Conservation (phyloP, 2,888 invertebrate genomes). For the Xanthia icteritia region DNA sequence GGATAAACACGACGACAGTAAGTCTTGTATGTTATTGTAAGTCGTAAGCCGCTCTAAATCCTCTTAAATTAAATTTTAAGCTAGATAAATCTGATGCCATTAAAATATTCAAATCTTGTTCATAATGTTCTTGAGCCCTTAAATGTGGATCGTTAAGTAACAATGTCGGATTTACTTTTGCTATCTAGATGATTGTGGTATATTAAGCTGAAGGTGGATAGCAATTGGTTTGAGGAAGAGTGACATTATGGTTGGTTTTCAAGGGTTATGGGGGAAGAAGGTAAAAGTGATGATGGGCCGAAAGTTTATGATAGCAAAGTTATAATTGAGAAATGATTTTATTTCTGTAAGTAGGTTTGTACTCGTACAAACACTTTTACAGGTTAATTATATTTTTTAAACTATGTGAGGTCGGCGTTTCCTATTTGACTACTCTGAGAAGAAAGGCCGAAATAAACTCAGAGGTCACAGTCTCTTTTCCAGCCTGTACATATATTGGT, state of each 20-base stretch:
- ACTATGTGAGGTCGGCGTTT: too few species aligned
- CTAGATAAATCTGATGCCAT: conserved; percentile 69
- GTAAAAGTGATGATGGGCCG: background rate
- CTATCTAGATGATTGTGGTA: conserved; percentile 71
- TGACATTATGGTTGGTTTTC: background rate
- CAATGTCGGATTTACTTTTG: conserved; percentile 63
- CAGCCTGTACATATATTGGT: too few species aligned
- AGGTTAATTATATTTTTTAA: too few species aligned
- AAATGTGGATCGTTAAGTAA: conserved; percentile 69
- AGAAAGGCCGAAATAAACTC: too few species aligned
- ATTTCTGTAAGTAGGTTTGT: too few species aligned
- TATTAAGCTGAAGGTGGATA: conserved; percentile 55
- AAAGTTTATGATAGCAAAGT: background rate
- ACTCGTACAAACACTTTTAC: too few species aligned
- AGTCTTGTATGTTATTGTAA: conserved; percentile 61
- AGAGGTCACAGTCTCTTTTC: too few species aligned
- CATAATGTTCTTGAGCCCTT: conserved; percentile 67
- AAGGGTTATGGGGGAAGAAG: background rate
- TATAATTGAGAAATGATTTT: background rate
- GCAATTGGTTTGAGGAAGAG: conserved; percentile 59
- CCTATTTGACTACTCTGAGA: too few species aligned
- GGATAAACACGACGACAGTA: conserved; percentile 47
- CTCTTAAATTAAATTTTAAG: conserved; percentile 71
- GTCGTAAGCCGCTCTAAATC: conserved; percentile 62
- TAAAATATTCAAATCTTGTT: conserved; percentile 77